Evolutionary conservation across 2,888 invertebrate genomes (phyloP), one percentile per base, ranked within the genome.

Genomic region (Gortyna flavago): DNA sequence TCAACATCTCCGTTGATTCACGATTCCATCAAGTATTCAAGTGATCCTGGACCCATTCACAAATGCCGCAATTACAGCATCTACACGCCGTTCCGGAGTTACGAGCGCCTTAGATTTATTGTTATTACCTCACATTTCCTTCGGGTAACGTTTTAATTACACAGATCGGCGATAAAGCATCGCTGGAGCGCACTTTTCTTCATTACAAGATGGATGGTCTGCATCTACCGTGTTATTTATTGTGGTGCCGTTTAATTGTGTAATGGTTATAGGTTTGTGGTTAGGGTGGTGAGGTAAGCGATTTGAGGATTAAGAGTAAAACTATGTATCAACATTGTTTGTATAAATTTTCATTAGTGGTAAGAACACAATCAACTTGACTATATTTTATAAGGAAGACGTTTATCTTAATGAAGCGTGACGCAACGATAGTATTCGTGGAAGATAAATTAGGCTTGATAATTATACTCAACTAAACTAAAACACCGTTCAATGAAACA

Each of bases 121-220:
- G 95, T 96, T 96, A 96, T 96, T 96, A 93, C 96, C 94, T 92
- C 93, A 94, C 95, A 95, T 96, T 96, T 96, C 96, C 96, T 96
- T 91, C 93, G 96, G 95, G 96, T 94, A 96, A 96, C 96, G 96
- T 96, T 96, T 96, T 96, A 96, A 96, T 96, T 96, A 96, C 96
- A 95, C 94, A 95, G 96, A 96, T 96, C 96, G 96, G 87, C 94
- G 95, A 96, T 96, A 96, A 96, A 96, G 89, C 95, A 96, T 96
- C 95, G 94, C 91, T 93, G 91, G 94, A 94, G 95, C 96, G 95
- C 96, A 96, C 96, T 96, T 96, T 96, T 96, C 96, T 96, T 96
- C 96, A 96, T 96, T 96, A 96, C 91, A 95, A 96, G 96, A 96
- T 93, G 94, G 94, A 96, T 95, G 90, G 94, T 91, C 81, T 87